Conservation (phyloP, 1,140 invertebrate genomes). For the Hypothenemus hampei region DNA sequence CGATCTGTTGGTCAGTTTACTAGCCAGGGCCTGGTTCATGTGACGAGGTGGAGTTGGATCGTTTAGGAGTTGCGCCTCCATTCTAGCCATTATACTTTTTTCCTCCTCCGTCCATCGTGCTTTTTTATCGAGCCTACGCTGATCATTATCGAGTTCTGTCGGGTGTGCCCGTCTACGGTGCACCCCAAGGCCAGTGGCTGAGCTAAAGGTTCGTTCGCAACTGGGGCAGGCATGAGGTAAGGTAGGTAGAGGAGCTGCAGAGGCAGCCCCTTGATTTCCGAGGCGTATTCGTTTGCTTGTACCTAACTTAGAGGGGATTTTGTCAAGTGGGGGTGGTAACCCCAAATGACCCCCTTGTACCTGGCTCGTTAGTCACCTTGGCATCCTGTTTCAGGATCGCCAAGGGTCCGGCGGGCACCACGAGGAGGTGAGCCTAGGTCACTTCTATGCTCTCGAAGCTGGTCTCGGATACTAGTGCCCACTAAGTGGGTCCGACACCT, state of each 20-base stretch:
- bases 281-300: neutral
- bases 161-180: neutral
- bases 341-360: neutral
- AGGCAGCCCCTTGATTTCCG: neutral
- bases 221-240: neutral
- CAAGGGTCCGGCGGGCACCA: no score
- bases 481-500: no score
- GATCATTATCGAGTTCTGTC: neutral
- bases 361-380: neutral
- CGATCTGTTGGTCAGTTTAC: neutral
- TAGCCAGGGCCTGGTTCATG: constrained; percentile 2
- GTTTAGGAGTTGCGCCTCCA: neutral
- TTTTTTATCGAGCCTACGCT: neutral
- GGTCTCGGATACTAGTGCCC: no score
- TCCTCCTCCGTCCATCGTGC: constrained; percentile 3
- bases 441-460: no score
- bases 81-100: neutral
- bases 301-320: neutral
- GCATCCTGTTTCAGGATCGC: no score
- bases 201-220: neutral
- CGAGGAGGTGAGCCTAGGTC: no score
- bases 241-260: neutral
- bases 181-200: neutral
- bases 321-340: neutral
- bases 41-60: neutral